phyloP scores from a whole-genome alignment of 2,888 invertebrate species.

The Diogma glabrata region DNA sequence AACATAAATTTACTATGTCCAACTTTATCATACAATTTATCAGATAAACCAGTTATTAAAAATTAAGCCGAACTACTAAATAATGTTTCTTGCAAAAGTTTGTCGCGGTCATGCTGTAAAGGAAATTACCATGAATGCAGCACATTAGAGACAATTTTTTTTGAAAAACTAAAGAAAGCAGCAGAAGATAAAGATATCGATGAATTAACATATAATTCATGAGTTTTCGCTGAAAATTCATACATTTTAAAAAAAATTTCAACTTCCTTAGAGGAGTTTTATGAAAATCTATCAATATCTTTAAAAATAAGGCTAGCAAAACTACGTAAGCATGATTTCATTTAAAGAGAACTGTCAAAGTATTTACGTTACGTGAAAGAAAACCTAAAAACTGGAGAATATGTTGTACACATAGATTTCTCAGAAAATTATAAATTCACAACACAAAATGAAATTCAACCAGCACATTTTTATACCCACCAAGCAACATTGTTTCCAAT shows the following conservation, averaged over 20 bases:
- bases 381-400: neutral
- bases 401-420: neutral
- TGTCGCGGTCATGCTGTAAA: neutral
- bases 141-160: neutral
- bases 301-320: neutral
- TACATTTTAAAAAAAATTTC: neutral
- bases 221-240: neutral
- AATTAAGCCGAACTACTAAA: neutral
- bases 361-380: neutral
- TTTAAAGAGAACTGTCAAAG: neutral
- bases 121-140: neutral
- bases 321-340: neutral
- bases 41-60: neutral
- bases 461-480: neutral
- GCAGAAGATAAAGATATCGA: neutral
- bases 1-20: neutral
- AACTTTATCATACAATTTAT: neutral
- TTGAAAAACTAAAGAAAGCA: neutral
- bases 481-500: conserved; percentile 3
- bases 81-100: neutral
- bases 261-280: neutral
- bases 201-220: neutral
- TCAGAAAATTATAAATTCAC: neutral
- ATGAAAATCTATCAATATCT: neutral
- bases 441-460: too few relatives aligned